Evolutionary conservation across 2,888 invertebrate genomes (phyloP), one percentile per base, ranked within the genome.

Genomic region (Leucoptera coffeella): DNA sequence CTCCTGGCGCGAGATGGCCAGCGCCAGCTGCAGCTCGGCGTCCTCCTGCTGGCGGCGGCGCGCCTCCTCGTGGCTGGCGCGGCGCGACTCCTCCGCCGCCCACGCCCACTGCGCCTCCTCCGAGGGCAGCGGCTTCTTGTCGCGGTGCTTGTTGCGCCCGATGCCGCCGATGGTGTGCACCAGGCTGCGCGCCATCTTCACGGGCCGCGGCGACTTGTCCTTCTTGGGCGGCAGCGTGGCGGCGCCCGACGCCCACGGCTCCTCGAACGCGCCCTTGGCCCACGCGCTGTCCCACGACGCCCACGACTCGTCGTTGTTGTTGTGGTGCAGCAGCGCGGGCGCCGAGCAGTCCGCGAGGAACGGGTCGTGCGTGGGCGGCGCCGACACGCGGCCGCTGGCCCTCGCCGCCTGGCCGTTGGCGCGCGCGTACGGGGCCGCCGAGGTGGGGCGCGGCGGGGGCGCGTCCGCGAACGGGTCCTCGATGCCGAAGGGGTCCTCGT

Each of bases 401-500:
- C n/a, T n/a, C n/a, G n/a, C n/a, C n/a, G n/a, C n/a, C n/a, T n/a
- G n/a, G n/a, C n/a, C n/a, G n/a, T n/a, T n/a, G n/a, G n/a, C n/a
- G n/a, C n/a, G n/a, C n/a, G n/a, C 58, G 43, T 64, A 62, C 30
- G 55, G 60, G 25, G 55, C 56, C 22, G 52, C 64, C 15, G 65
- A 64, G 2, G 55, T 51, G 10, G 62, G 45, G 2, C 61, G 37
- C 2, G 33, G 50, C 42, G 45, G 43, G 21, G 47, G 36, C 31
- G 78, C 80, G 40, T 87, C 85, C 28, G 80, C 78, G 56, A 88
- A 88, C 6, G 84, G 84, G 54, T 85, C 84, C 32, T 77, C 78
- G 42, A 88, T 85, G 51, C 82, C 82, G 62, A 86, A 88, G 2
- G 85, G 86, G 59, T 89, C 88, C 44, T 88, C 90, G 64, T 90